Conservation (phyloP, 2,797 vertebrate species). For the Epinephelus coioides region DNA sequence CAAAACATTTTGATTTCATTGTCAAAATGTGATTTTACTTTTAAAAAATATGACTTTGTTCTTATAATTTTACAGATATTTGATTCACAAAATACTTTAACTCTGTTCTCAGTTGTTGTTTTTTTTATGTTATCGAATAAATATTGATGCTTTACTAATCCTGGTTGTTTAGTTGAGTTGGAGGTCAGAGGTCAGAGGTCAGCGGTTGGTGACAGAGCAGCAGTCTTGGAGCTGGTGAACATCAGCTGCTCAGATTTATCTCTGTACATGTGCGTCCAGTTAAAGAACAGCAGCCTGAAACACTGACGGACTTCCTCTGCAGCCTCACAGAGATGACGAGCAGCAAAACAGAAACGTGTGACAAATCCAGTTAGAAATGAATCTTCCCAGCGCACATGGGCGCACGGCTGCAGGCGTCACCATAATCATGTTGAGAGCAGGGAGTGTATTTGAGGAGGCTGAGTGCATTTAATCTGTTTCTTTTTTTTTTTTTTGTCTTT, state of each 20-base stretch:
- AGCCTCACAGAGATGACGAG: neutral
- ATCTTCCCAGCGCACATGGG: conserved; percentile 24
- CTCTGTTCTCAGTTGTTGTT: too few relatives aligned
- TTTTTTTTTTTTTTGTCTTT: neutral
- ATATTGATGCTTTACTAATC: too few relatives aligned
- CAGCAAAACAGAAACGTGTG: conserved; percentile 14
- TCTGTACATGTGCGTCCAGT: neutral
- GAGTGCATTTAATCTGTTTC: conserved; percentile 52
- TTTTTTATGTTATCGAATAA: too few relatives aligned
- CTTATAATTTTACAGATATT: too few relatives aligned
- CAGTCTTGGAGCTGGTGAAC: too few relatives aligned
- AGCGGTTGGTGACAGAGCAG: too few relatives aligned
- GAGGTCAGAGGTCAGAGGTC: neutral
- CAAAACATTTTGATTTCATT: too few relatives aligned
- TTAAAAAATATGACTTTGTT: too few relatives aligned
- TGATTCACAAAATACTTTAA: too few relatives aligned
- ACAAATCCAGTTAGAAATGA: conserved; percentile 30
- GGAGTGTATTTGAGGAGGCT: conserved; percentile 37
- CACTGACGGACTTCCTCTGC: neutral
- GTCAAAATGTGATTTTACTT: too few relatives aligned
- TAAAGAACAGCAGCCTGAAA: neutral
- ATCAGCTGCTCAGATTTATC: too few relatives aligned
- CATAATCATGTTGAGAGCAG: conserved; percentile 45
- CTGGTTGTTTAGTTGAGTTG: too few relatives aligned
- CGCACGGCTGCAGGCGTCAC: conserved; percentile 36